These are phyloP conservation scores for Rhabdornis inornatus DNA, from an alignment of 2,113 vertebrate genomes.

Conservation along the genomic window DNA sequence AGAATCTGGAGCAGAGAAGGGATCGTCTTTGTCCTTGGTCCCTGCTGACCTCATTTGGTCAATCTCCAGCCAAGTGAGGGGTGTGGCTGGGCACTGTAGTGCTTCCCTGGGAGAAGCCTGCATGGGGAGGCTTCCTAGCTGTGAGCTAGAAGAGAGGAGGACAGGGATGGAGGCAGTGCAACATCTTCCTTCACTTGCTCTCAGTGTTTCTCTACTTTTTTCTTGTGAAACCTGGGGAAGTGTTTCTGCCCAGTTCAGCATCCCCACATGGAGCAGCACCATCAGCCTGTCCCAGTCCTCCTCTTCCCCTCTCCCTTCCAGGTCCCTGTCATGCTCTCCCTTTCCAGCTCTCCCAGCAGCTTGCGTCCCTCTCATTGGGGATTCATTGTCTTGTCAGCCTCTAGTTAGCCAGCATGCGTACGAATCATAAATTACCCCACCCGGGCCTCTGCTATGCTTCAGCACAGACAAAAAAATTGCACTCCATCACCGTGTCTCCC, in stretches of 20 bases:
- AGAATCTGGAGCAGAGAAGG: neutral
- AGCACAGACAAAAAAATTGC: conserved; percentile 81
- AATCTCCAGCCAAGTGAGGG: neutral
- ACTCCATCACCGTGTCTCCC: conserved; percentile 77
- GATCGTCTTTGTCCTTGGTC: neutral
- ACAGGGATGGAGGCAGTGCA: neutral
- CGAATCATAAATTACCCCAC: conserved; percentile 74
- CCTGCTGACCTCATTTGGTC: neutral
- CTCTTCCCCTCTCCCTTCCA: conserved; percentile 11
- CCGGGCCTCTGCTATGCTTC: conserved; percentile 72
- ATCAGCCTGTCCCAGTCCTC: neutral
- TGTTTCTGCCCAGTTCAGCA: neutral
- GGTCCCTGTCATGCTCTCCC: neutral
- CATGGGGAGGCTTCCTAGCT: neutral
- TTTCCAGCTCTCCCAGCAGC: neutral
- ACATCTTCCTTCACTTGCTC: neutral
- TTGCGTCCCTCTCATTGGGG: conserved; percentile 63
- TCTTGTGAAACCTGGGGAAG: neutral
- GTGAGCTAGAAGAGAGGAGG: neutral
- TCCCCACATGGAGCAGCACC: accelerated
- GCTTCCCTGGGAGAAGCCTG: neutral
- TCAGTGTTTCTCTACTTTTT: accelerated
- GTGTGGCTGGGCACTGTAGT: neutral
- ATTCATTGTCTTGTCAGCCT: conserved; percentile 79
- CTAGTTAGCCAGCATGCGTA: conserved; percentile 72